Base-by-base conservation (phyloP, 1,140 invertebrate genomes). In the Orchestia grillus region DNA sequence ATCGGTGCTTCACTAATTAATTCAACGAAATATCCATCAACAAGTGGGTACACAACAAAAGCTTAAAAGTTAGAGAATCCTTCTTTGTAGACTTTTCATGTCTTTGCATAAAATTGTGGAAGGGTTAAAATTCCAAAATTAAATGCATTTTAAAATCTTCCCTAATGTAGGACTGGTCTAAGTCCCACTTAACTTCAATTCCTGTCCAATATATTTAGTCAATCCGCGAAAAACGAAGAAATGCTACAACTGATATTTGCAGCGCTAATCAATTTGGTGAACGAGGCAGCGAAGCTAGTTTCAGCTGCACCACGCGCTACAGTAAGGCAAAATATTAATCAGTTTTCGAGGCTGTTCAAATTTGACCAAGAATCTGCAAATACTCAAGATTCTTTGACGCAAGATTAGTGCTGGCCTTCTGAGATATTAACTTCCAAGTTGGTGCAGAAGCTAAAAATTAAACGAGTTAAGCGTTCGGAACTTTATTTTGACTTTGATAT, bases 401-500 rank as follows among this genome's bases (percentile, higher is more conserved):
- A 77, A 77, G 62, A 77, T 77, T 28, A 77, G 62, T 77, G 62
- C 62, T 77, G 62, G 62, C 28, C 62, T 36, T 77, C 28, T 3
- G 62, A 15, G 62, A 77, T 77, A 77, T 77, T 77, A 77, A 77
- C 62, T 77, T 77, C 62, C 11, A 77, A 77, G 62, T 77, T 77
- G 62, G 62, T 36, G 62, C 62, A 77, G 62, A 77, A 77, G 62
- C 36, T 77, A 77, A 77, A 77, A 77, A 77, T 77, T 77, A 77
- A 77, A 77, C 28, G 62, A 77, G 62, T 77, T 77, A 77, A 77
- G 62, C 62, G 62, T 77, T 77, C 62, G 28, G 15, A 77, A 77
- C 62, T 77, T 77, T 77, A 77, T 77, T 77, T 77, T 77, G 62
- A 77, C 62, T 77, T 77, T 77, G 62, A 77, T 77, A 77, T 77